Evolutionary conservation across 1,140 invertebrate species (phyloP).

Genomic region (Cotesia vestalis): DNA sequence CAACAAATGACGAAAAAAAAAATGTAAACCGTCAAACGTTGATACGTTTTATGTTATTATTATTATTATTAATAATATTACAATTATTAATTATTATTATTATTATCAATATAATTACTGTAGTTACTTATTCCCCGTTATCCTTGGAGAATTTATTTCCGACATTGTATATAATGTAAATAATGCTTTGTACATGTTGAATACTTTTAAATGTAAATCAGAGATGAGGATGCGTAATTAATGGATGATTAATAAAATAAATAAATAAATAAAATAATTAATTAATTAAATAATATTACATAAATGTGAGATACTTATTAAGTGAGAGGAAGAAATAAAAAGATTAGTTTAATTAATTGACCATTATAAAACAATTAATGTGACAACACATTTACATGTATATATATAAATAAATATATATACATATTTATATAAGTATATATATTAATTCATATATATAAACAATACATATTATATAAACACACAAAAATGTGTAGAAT

Average conservation of each 20-base stretch:
- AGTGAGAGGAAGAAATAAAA: slow-evolving; percentile 18
- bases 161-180: slow-evolving; percentile 64
- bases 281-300: slow-evolving; percentile 19
- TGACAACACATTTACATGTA: slow-evolving; percentile 35
- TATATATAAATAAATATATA: no score
- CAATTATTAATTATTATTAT: slow-evolving; percentile 24
- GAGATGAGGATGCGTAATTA: slow-evolving; percentile 41
- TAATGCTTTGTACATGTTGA: slow-evolving; percentile 66
- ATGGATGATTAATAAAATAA: slow-evolving; percentile 2
- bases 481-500: slow-evolving; percentile 47
- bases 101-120: slow-evolving; percentile 26
- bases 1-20: slow-evolving; percentile 7
- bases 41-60: slow-evolving; percentile 38
- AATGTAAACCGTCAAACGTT: slow-evolving; percentile 24
- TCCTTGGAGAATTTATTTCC: slow-evolving; percentile 42
- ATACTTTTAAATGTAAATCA: slow-evolving; percentile 64
- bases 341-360: slow-evolving; percentile 41
- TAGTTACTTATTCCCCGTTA: slow-evolving; percentile 38
- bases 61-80: neutral
- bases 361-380: slow-evolving; percentile 51
- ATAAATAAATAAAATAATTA: slow-evolving; percentile 6
- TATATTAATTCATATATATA: no score
- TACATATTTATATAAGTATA: no score
- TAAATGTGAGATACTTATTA: slow-evolving; percentile 44
- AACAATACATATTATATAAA: slow-evolving; percentile 8